phyloP scores from a whole-genome alignment of 2,888 invertebrate genomes.

The Dastarcus helophoroides region DNA sequence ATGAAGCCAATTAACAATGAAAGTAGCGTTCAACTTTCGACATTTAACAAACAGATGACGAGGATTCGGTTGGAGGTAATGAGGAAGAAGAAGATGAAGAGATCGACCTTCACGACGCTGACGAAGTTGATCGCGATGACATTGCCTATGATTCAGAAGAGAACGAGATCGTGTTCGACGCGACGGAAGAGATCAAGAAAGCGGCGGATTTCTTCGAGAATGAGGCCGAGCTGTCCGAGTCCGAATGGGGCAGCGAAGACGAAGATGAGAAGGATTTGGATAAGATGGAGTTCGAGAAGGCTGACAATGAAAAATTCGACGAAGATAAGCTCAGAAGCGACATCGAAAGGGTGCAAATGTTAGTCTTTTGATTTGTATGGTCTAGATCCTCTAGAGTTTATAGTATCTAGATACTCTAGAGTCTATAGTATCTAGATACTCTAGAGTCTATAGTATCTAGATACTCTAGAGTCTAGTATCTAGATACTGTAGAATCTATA shows the following conservation, averaged over 20 bases:
- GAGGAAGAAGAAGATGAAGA: slow-evolving; percentile 26
- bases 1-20: too few relatives aligned
- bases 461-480: too few relatives aligned
- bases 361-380: too few relatives aligned
- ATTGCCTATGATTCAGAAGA: slow-evolving; percentile 78
- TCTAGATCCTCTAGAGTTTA: too few relatives aligned
- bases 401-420: too few relatives aligned
- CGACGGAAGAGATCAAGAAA: slow-evolving; percentile 25
- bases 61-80: slow-evolving; percentile 9
- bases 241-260: slow-evolving; percentile 80
- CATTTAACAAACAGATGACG: slow-evolving; percentile 1
- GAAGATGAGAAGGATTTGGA: slow-evolving; percentile 76
- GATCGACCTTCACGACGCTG: slow-evolving; percentile 29
- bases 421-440: too few relatives aligned
- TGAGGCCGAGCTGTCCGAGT: slow-evolving; percentile 87
- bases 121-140: slow-evolving; percentile 24
- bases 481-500: too few relatives aligned
- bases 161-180: slow-evolving; percentile 50
- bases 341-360: slow-evolving; percentile 79
- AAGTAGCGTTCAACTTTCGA: slow-evolving; percentile 2
- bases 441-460: too few relatives aligned
- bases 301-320: slow-evolving; percentile 74
- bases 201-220: slow-evolving; percentile 70
- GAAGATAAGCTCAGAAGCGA: slow-evolving; percentile 66
- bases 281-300: slow-evolving; percentile 70